A percentile compares a stretch with the other conserved stretches of the same genome.
Evolutionary conservation across 2,888 invertebrate genomes (phyloP).

Genomic region (Latrodectus elegans): DNA sequence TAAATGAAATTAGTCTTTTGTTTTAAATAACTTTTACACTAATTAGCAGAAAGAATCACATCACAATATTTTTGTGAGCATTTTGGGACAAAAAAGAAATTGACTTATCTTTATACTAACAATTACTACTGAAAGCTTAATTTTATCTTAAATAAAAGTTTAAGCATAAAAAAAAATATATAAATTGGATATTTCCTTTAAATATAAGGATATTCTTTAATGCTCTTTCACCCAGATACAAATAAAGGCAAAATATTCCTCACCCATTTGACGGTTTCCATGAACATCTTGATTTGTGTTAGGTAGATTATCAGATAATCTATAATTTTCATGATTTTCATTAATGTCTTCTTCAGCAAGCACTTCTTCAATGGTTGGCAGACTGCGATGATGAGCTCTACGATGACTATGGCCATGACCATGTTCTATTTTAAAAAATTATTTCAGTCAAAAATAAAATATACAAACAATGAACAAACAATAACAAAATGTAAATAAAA

Average conservation of each 20-base stretch:
- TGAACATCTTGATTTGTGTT: slow-evolving; percentile 57
- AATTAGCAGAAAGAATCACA: no score
- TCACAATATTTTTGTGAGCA: no score
- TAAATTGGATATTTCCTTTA: no score
- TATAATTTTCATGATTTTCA: slow-evolving; percentile 69
- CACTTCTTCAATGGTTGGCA: slow-evolving; percentile 69
- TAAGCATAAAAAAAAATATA: no score
- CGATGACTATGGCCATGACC: slow-evolving; percentile 70
- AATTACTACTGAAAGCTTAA: no score
- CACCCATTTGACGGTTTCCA: slow-evolving; percentile 57
- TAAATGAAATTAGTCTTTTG: no score
- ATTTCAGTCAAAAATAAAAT: slow-evolving; percentile 84
- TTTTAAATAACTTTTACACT: no score
- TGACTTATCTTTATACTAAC: no score
- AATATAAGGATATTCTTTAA: no score
- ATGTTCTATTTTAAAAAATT: slow-evolving; percentile 50
- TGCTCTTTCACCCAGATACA: background rate
- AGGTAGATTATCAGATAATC: slow-evolving; percentile 64
- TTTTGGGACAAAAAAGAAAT: no score
- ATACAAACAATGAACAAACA: slow-evolving; percentile 83
- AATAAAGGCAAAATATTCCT: background rate
- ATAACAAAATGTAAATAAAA: no score
- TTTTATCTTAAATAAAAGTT: no score
- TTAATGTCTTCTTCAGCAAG: slow-evolving; percentile 69
- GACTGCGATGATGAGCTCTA: slow-evolving; percentile 68